Conservation (phyloP, 2,888 invertebrate genomes). For the Polyommatus icarus region DNA sequence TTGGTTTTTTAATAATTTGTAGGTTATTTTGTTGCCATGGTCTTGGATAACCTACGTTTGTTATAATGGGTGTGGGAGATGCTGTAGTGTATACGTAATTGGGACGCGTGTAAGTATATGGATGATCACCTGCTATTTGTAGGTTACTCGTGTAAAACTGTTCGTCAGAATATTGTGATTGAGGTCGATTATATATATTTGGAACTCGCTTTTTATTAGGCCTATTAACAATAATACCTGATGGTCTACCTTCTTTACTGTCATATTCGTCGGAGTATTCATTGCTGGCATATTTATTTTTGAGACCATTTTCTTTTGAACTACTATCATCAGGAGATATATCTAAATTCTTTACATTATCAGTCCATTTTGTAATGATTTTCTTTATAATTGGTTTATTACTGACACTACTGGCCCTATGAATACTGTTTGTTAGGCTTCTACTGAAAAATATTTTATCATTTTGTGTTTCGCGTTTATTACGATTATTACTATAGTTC, state of each 20-base stretch:
- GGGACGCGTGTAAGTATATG: conserved; percentile 52
- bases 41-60: conserved; percentile 67
- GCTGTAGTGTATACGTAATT: conserved; percentile 60
- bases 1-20: conserved; percentile 48
- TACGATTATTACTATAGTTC: conserved; percentile 6
- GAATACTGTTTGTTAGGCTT: not conserved
- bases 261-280: conserved; percentile 46
- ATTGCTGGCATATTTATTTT: conserved; percentile 45
- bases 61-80: conserved; percentile 66
- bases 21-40: conserved; percentile 44
- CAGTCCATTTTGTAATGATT: conserved; percentile 78
- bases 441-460: not conserved
- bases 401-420: conserved; percentile 35
- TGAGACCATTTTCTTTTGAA: conserved; percentile 46
- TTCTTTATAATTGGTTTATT: conserved; percentile 65
- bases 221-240: conserved; percentile 7
- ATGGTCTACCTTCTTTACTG: conserved; percentile 42
- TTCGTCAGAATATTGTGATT: conserved; percentile 55
- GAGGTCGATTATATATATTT: conserved; percentile 51
- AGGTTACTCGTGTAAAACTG: conserved; percentile 59
- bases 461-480: conserved; percentile 34
- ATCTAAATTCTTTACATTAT: conserved; percentile 69
- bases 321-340: conserved; percentile 61
- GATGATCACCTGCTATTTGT: conserved; percentile 55
- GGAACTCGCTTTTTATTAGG: conserved; percentile 48